A percentile compares a stretch with the other conserved stretches of the same genome.
These are phyloP conservation scores for Latrodectus geometricus DNA, from an alignment of 1,140 invertebrate species.

Conservation along the genomic window DNA sequence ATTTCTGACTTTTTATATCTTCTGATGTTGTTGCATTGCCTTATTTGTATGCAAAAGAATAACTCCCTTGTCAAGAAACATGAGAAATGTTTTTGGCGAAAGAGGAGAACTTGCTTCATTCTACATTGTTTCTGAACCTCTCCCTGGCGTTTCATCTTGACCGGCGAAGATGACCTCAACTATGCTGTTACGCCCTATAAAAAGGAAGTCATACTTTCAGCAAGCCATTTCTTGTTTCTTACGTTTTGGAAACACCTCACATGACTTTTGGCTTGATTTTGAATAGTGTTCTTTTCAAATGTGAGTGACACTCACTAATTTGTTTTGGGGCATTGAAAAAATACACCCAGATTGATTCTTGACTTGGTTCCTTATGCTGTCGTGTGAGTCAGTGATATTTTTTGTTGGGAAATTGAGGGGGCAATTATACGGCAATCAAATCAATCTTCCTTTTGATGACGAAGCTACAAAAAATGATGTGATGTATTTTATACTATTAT, in stretches of 20 bases:
- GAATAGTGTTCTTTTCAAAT: neutral
- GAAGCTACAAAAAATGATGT: no score
- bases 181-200: constrained; percentile 20
- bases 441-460: no score
- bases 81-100: constrained; percentile 26
- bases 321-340: neutral
- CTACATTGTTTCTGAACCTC: neutral
- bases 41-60: constrained; percentile 19
- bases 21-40: neutral
- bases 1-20: no score
- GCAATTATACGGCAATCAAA: no score
- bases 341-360: neutral
- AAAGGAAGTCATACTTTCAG: constrained; percentile 1
- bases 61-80: neutral
- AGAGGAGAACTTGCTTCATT: neutral
- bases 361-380: neutral
- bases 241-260: neutral
- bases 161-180: neutral
- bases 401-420: no score
- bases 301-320: neutral
- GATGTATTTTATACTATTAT: no score
- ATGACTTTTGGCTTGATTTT: neutral
- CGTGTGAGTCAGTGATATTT: neutral
- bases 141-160: neutral
- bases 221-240: neutral